phyloP scores from a whole-genome alignment of 2,888 invertebrate genomes.

The Phortica magna region DNA sequence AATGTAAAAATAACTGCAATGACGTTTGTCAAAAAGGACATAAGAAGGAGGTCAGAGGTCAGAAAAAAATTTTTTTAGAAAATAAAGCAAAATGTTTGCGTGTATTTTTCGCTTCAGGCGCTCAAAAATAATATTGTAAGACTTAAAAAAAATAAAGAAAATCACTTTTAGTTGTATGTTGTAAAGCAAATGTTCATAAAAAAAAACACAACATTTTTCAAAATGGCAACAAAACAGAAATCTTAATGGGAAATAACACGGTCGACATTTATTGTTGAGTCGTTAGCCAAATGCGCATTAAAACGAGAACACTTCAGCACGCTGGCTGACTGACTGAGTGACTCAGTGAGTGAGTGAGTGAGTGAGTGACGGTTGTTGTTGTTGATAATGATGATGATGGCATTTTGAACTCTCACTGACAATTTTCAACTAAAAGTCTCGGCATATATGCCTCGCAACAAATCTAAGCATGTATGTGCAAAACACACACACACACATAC shows the following conservation, averaged over 20 bases:
- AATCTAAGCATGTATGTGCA: background rate
- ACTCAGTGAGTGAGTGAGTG: too few relatives aligned
- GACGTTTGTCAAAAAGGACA: too few relatives aligned
- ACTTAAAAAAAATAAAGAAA: background rate
- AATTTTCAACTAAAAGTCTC: background rate
- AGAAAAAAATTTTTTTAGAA: too few relatives aligned
- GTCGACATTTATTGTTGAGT: slow-evolving; percentile 8
- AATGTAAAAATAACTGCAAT: slow-evolving; percentile 13
- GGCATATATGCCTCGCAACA: too few relatives aligned
- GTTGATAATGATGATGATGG: background rate
- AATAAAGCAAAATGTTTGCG: background rate
- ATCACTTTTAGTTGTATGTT: background rate
- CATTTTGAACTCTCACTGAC: background rate
- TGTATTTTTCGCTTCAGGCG: too few relatives aligned
- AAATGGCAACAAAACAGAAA: slow-evolving; percentile 8
- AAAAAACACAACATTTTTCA: slow-evolving; percentile 7
- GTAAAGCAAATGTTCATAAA: slow-evolving; percentile 15
- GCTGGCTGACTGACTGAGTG: too few relatives aligned
- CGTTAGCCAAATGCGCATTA: slow-evolving; percentile 25
- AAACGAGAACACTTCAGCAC: background rate
- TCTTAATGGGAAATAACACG: background rate
- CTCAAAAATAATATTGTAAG: too few relatives aligned
- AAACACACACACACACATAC: background rate
- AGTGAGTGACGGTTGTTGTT: too few relatives aligned
- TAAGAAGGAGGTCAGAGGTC: too few relatives aligned